phyloP scores from a whole-genome alignment of 2,113 vertebrate species.

The Rhizomys pruinosus region DNA sequence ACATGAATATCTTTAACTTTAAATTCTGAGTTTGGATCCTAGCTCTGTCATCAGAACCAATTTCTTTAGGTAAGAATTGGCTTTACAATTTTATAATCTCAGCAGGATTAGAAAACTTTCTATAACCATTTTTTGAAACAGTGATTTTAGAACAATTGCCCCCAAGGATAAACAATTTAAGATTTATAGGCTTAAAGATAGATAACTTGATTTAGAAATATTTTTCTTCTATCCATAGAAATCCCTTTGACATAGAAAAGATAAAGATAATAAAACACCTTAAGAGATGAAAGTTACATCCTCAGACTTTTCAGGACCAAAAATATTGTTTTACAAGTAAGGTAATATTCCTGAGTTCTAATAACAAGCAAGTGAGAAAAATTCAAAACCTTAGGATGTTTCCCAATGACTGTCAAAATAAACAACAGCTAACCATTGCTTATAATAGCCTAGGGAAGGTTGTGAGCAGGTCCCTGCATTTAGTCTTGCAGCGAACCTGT shows the following conservation, averaged over 20 bases:
- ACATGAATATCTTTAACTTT: background rate
- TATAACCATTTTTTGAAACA: background rate
- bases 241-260: background rate
- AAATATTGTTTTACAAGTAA: constrained; percentile 12
- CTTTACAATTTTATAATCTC: background rate
- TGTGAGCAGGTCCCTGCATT: background rate
- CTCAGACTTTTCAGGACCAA: constrained; percentile 15
- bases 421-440: background rate
- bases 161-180: constrained; percentile 22
- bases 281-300: background rate
- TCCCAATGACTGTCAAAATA: background rate
- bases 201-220: constrained; percentile 28
- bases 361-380: constrained; percentile 7
- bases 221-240: constrained; percentile 3
- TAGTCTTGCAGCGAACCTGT: background rate
- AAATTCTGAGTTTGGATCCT: constrained; percentile 11
- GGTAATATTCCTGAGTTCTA: background rate
- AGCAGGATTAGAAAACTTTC: background rate
- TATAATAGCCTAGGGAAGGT: background rate
- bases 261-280: background rate
- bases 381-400: background rate
- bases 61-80: background rate
- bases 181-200: background rate
- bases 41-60: background rate
- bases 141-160: constrained; percentile 17